Evolutionary conservation across 2,113 vertebrate species (phyloP), one percentile per base, ranked within the genome.

Genomic region (Corythoichthys intestinalis): DNA sequence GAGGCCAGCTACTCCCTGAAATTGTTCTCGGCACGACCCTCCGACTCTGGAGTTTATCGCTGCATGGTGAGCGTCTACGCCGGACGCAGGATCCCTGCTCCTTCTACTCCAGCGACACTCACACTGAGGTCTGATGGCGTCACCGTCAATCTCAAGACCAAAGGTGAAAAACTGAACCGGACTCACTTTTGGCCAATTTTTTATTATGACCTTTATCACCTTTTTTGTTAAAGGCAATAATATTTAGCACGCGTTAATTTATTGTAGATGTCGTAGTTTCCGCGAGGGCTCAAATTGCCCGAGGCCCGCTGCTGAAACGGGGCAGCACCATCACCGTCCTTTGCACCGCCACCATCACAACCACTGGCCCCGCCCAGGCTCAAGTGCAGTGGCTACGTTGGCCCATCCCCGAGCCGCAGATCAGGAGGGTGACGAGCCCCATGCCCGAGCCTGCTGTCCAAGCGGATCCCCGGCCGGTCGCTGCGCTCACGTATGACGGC

Each of bases 1-100:
- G 91, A 91, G 2, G 92, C 92, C 47, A 84, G 67, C 76, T 95
- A 92, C 78, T 86, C 91, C 8, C 90, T 96, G 10, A 89, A 94
- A 48, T 86, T 94, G 17, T 94, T 94, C 82, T 91, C 94, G 0
- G 89, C 92, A 58, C 91, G 86, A 61, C 94, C 94, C 0, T 76
- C 79, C 0, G 95, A 96, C 39, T 86, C 89, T 0, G 95, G 95
- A 0, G 86, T 90, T 11, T 96, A 96, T 68, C 90, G 88, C 20
- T 96, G 95, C 14, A 84, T 88, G 2, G 93, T 94, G 67, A 94
- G 89, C 14, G 92, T 93, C 28, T 94, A 93, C 0, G 90, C 93
- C 2, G 92, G 93, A 0, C 80, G 75, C 6, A 85, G 69, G 0
- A 88, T 83, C 2, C 91, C 92, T 0, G 70, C 72, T 3, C 86